Conservation (phyloP, 1,140 invertebrate genomes). For the Elymnias hypermnestra region DNA sequence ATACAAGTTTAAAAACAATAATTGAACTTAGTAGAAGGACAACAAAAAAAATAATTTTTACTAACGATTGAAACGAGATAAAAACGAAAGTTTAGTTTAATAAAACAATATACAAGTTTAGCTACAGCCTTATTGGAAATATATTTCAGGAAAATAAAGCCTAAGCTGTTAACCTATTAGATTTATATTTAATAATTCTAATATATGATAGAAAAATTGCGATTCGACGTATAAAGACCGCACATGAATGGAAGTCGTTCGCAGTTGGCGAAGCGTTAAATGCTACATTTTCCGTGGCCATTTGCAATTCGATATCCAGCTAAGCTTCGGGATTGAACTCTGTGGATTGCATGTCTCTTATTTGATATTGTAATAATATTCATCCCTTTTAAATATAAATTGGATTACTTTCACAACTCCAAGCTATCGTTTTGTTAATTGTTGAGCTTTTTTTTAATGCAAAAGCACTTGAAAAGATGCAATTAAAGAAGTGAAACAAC, state of each 20-base stretch:
- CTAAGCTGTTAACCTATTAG: no score
- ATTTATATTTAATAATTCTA: no score
- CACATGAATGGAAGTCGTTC: slow-evolving; percentile 42
- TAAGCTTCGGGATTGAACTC: slow-evolving; percentile 62
- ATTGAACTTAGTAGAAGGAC: no score
- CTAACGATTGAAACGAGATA: no score
- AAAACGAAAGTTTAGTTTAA: no score
- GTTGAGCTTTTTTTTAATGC: neutral
- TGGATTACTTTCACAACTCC: slow-evolving; percentile 30
- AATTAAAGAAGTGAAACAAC: no score
- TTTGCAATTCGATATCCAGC: slow-evolving; percentile 70
- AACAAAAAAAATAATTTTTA: no score
- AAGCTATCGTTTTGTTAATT: slow-evolving; percentile 5
- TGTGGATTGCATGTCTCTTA: slow-evolving; percentile 47
- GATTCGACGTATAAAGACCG: slow-evolving; percentile 25
- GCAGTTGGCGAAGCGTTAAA: slow-evolving; percentile 66
- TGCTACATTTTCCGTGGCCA: slow-evolving; percentile 62
- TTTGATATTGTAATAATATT: slow-evolving; percentile 61
- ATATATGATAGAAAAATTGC: neutral
- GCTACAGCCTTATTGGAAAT: no score
- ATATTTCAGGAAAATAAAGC: no score
- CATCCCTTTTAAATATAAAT: slow-evolving; percentile 42
- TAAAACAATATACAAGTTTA: no score
- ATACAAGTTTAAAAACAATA: no score
- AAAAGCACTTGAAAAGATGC: no score